A percentile compares a stretch with the other conserved stretches of the same genome.
phyloP scores from a whole-genome alignment of 2,797 vertebrate species.

The Enteromius trimaculatus region DNA sequence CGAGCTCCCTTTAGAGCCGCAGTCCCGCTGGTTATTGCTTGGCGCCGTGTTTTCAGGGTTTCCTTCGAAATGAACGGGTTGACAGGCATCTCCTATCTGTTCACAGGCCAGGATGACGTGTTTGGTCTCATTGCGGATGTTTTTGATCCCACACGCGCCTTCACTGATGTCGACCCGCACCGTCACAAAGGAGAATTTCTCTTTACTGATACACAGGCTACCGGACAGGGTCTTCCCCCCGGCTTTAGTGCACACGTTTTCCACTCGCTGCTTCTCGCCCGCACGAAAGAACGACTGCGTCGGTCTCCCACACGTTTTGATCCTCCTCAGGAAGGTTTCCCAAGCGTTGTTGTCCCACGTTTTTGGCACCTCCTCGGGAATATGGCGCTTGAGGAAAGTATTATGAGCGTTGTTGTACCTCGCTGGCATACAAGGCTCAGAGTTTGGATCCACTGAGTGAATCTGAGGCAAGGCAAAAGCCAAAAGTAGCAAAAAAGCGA shows the following conservation, averaged over 20 bases:
- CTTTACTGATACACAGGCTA: conserved; percentile 78
- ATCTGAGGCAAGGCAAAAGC: conserved; percentile 5
- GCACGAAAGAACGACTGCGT: conserved; percentile 78
- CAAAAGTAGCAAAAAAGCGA: conserved; percentile 29
- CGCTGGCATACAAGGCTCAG: conserved; percentile 71
- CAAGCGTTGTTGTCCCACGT: conserved; percentile 67
- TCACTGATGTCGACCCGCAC: conserved; percentile 64
- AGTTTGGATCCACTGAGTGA: conserved; percentile 58
- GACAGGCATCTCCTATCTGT: conserved; percentile 67
- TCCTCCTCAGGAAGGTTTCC: conserved; percentile 65
- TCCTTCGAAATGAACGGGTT: conserved; percentile 80
- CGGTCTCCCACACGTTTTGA: conserved; percentile 71
- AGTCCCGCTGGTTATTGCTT: conserved; percentile 67
- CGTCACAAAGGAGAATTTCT: conserved; percentile 73
- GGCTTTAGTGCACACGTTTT: conserved; percentile 67
- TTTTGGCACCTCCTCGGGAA: conserved; percentile 60
- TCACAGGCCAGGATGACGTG: conserved; percentile 81
- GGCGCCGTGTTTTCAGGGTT: conserved; percentile 63
- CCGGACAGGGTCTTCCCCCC: conserved; percentile 67
- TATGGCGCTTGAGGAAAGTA: conserved; percentile 71
- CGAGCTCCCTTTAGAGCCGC: conserved; percentile 47
- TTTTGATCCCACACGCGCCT: conserved; percentile 70
- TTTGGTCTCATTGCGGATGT: conserved; percentile 67
- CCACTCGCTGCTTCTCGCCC: conserved; percentile 66
- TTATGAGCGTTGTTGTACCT: conserved; percentile 66